These are phyloP conservation scores for Halcyon leucocephala DNA, from an alignment of 2,797 vertebrate genomes.

Conservation along the genomic window DNA sequence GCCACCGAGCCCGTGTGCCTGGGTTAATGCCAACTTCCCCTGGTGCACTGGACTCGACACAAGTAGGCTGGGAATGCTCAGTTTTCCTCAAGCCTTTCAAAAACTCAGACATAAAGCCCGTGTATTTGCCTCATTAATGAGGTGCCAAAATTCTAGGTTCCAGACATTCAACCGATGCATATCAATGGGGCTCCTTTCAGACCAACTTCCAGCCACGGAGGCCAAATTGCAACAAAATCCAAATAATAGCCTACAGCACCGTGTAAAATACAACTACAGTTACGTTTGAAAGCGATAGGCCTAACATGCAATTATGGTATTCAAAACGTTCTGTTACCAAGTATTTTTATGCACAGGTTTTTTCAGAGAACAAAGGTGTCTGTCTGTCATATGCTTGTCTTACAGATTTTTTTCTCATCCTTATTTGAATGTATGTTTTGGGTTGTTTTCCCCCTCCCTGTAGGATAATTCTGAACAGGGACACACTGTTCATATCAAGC, in stretches of 20 bases:
- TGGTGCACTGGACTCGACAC: background rate
- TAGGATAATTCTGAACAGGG: constrained; percentile 87
- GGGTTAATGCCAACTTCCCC: background rate
- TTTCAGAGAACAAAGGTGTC: rapidly evolving
- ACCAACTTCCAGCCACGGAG: background rate
- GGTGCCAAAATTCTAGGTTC: background rate
- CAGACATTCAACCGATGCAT: background rate
- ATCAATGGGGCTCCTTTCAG: background rate
- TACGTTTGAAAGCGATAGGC: background rate
- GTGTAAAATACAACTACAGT: background rate
- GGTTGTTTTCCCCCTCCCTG: too few species aligned
- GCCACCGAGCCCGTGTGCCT: rapidly evolving
- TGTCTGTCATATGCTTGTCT: background rate
- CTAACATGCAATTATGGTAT: background rate
- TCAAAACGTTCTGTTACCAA: background rate
- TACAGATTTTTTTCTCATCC: background rate
- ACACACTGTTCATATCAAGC: constrained; percentile 87
- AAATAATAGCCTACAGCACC: background rate
- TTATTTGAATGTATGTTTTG: rapidly evolving
- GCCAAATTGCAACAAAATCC: background rate
- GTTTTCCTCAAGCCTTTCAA: background rate
- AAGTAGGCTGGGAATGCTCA: background rate
- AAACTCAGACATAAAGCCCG: background rate
- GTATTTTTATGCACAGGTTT: background rate
- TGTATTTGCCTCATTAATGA: background rate